A percentile compares a stretch with the other conserved stretches of the same genome.
These are phyloP conservation scores for Hycleus phaleratus DNA, from an alignment of 1,140 invertebrate species.

Conservation along the genomic window DNA sequence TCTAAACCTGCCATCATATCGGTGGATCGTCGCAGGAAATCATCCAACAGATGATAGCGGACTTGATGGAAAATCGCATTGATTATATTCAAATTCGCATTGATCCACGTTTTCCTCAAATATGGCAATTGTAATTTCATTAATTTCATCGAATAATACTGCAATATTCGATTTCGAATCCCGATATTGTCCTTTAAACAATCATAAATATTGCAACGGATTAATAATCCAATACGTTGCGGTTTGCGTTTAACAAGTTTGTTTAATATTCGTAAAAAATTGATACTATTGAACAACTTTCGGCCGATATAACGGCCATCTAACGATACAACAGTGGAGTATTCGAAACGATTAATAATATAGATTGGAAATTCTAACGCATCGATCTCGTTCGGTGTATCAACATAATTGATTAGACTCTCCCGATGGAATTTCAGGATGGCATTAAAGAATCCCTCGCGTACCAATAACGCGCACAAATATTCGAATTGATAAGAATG, in stretches of 20 bases:
- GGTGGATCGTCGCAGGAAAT: conserved; percentile 48
- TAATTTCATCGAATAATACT: conserved; percentile 92
- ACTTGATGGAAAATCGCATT: conserved; percentile 97
- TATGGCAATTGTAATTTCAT: conserved; percentile 99
- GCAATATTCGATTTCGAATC: conserved; percentile 90
- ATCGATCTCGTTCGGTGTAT: conserved; percentile 85
- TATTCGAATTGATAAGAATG: conserved; percentile 99
- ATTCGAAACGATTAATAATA: conserved; percentile 61
- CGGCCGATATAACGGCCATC: conserved; percentile 36
- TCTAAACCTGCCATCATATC: not conserved
- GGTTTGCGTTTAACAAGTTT: conserved; percentile 98
- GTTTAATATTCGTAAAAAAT: conserved; percentile 89
- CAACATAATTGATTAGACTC: conserved; percentile 88
- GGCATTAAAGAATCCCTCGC: conserved; percentile 95
- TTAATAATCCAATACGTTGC: conserved; percentile 96
- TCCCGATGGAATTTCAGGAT: conserved; percentile 98
- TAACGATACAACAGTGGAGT: conserved; percentile 67
- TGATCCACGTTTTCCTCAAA: conserved; percentile 93
- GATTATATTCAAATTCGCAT: conserved; percentile 97
- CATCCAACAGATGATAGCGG: conserved; percentile 86
- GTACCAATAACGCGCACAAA: conserved; percentile 93
- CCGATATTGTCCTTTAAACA: conserved; percentile 91
- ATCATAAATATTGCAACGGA: conserved; percentile 95
- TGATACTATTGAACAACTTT: conserved; percentile 95
- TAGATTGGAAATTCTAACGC: conserved; percentile 88